These are phyloP conservation scores for Limnephilus lunatus DNA, from an alignment of 2,888 invertebrate species.

Conservation along the genomic window DNA sequence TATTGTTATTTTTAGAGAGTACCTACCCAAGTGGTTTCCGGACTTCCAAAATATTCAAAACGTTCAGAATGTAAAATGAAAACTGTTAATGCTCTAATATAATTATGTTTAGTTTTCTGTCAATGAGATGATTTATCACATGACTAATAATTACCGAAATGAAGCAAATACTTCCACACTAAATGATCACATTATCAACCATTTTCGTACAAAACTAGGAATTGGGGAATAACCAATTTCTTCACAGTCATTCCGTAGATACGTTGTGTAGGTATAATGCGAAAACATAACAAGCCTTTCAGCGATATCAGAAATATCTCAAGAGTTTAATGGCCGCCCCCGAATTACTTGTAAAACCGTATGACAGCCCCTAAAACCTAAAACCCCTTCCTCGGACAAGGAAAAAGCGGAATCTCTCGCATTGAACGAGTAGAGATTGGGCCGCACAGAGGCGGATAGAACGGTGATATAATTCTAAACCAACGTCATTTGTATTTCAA, in stretches of 20 bases:
- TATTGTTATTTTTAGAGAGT: no score
- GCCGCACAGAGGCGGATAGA: background rate
- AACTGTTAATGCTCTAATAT: no score
- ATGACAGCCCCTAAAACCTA: slow-evolving; percentile 42
- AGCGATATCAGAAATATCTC: slow-evolving; percentile 37
- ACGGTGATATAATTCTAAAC: background rate
- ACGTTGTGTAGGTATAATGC: slow-evolving; percentile 13
- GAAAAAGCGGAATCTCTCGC: slow-evolving; percentile 49
- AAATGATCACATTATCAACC: background rate
- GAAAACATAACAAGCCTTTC: slow-evolving; percentile 46
- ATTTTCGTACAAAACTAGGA: background rate
- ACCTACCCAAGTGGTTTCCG: no score
- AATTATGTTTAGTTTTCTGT: no score
- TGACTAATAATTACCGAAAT: no score
- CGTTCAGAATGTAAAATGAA: no score
- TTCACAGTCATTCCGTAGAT: background rate
- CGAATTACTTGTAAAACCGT: slow-evolving; percentile 47
- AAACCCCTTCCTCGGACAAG: slow-evolving; percentile 40
- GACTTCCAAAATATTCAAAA: no score
- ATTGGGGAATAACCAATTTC: background rate
- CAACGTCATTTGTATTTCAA: no score
- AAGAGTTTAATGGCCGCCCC: slow-evolving; percentile 17
- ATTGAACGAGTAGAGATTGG: slow-evolving; percentile 33
- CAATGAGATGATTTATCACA: no score
- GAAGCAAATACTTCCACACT: background rate